phyloP scores from a whole-genome alignment of 1,140 invertebrate species.

The Chelonus insularis region DNA sequence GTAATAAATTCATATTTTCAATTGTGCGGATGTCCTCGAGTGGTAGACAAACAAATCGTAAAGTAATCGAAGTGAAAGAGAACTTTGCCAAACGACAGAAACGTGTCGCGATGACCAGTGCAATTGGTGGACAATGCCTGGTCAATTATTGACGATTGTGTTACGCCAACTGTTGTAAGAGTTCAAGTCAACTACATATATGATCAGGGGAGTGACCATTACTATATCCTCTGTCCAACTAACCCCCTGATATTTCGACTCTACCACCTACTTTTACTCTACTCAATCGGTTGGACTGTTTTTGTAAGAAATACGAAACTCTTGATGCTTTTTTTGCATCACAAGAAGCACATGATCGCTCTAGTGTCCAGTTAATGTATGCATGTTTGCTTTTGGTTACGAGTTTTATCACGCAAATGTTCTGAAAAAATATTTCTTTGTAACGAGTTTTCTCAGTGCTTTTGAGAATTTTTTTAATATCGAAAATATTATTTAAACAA shows the following conservation, averaged over 20 bases:
- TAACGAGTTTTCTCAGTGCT: no score
- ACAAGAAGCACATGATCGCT: no score
- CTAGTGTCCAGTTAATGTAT: constrained; percentile 41
- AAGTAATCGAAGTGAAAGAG: constrained; percentile 40
- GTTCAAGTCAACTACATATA: not conserved
- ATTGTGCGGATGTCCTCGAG: constrained; percentile 41
- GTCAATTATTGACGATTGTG: constrained; percentile 56
- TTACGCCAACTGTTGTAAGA: constrained; percentile 50
- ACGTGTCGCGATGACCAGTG: constrained; percentile 24
- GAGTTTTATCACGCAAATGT: no score
- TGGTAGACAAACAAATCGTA: constrained; percentile 57
- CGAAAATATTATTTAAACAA: no score
- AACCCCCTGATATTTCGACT: constrained; percentile 31
- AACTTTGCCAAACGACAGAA: constrained; percentile 1
- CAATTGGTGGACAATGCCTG: constrained; percentile 47
- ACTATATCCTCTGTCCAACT: constrained; percentile 33
- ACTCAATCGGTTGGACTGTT: constrained; percentile 35
- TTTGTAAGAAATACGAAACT: constrained; percentile 37
- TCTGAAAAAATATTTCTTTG: no score
- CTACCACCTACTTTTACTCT: no score
- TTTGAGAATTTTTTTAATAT: no score
- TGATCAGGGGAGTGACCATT: constrained; percentile 40
- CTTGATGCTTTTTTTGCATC: not conserved
- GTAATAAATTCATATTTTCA: constrained; percentile 52
- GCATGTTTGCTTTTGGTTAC: constrained; percentile 52